phyloP scores from a whole-genome alignment of 2,888 invertebrate genomes.

The Himalopsyche tibetana region DNA sequence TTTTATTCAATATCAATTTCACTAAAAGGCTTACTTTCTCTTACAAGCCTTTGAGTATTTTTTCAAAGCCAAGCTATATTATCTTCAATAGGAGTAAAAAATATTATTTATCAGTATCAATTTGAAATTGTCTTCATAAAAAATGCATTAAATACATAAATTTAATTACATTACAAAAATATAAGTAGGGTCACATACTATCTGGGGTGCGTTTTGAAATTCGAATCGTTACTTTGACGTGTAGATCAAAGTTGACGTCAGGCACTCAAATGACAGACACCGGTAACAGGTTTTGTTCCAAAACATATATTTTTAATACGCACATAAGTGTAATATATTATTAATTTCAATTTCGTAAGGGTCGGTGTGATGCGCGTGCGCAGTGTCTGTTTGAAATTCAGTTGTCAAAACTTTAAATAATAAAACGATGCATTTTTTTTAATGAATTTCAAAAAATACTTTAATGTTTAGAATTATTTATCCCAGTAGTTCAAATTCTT shows the following conservation, averaged over 20 bases:
- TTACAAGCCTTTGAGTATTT: too few species aligned
- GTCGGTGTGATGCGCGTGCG: not conserved
- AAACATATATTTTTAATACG: not conserved
- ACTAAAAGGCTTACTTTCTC: too few species aligned
- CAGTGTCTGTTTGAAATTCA: constrained; percentile 9
- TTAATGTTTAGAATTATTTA: too few species aligned
- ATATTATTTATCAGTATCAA: too few species aligned
- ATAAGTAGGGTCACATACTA: not conserved
- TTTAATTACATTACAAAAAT: too few species aligned
- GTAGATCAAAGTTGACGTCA: constrained; percentile 50
- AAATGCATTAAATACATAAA: too few species aligned
- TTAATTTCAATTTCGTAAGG: not conserved
- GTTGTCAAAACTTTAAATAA: constrained; percentile 7
- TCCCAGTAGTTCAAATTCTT: too few species aligned
- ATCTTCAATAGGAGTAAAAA: too few species aligned
- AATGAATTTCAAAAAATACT: too few species aligned
- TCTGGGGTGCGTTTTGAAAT: not conserved
- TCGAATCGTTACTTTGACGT: constrained; percentile 54
- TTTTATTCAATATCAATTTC: too few species aligned
- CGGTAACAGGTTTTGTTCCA: constrained; percentile 22
- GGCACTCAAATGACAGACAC: constrained; percentile 44
- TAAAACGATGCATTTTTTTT: not conserved
- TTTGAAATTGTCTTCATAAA: too few species aligned
- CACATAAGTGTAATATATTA: not conserved
- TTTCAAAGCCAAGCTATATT: too few species aligned